Percentiles rank a stretch among this genome's conserved stretches.
Conservation (phyloP, 2,797 vertebrate species). For the Lates japonicus region DNA sequence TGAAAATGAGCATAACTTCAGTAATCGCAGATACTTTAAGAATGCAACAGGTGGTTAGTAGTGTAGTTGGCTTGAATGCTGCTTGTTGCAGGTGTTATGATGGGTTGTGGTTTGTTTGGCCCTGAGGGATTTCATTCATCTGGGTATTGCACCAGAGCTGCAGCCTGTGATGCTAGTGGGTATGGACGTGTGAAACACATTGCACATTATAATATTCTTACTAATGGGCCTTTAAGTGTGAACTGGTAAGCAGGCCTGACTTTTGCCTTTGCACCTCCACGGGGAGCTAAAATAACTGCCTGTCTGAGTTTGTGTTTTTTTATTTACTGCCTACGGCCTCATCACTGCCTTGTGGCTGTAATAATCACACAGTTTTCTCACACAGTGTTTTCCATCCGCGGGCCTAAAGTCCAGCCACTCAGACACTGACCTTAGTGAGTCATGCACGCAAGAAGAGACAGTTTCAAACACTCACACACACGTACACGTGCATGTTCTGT, state of each 20-base stretch:
- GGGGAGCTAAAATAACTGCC: slow-evolving; percentile 34
- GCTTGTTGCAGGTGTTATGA: slow-evolving; percentile 79
- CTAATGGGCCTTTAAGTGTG: slow-evolving; percentile 45
- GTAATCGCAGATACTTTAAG: slow-evolving; percentile 66
- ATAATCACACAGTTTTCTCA: slow-evolving; percentile 58
- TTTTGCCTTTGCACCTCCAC: slow-evolving; percentile 24
- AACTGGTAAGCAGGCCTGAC: slow-evolving; percentile 26
- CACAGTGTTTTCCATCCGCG: slow-evolving; percentile 55
- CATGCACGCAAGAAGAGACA: slow-evolving; percentile 62
- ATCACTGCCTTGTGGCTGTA: slow-evolving; percentile 49
- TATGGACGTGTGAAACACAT: slow-evolving; percentile 60
- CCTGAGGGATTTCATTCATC: slow-evolving; percentile 60
- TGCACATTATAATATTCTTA: slow-evolving; percentile 37
- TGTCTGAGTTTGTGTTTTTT: slow-evolving; percentile 59
- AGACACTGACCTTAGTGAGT: slow-evolving; percentile 72
- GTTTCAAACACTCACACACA: slow-evolving; percentile 25
- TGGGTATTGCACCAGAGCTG: slow-evolving; percentile 78
- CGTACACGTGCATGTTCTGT: background rate
- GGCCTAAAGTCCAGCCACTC: slow-evolving; percentile 40
- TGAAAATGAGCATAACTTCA: slow-evolving; percentile 54
- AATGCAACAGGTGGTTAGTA: slow-evolving; percentile 78
- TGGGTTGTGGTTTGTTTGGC: slow-evolving; percentile 78
- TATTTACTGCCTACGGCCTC: slow-evolving; percentile 38
- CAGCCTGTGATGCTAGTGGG: slow-evolving; percentile 45
- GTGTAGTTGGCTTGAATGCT: slow-evolving; percentile 40